These are phyloP conservation scores for Oreochromis niloticus DNA, from an alignment of 2,113 vertebrate genomes.

Conservation along the genomic window DNA sequence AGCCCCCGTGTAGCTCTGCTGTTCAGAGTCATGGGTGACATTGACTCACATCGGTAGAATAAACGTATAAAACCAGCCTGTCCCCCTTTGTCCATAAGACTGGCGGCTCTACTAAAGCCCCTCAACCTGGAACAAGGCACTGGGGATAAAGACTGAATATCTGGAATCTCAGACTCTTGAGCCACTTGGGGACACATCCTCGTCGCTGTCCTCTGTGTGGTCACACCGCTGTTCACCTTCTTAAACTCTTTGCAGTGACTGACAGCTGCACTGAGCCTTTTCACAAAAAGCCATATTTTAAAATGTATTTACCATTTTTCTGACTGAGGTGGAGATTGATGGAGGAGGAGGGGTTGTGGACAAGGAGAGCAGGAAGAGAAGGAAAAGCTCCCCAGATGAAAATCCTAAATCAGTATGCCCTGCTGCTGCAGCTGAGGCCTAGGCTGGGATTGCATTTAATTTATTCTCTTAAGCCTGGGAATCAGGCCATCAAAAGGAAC, in stretches of 20 bases:
- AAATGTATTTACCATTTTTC: conserved; percentile 23
- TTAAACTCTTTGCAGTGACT: conserved; percentile 29
- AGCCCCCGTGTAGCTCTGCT: not conserved
- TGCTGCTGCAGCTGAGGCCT: conserved; percentile 81
- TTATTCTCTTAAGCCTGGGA: conserved; percentile 87
- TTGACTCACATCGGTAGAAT: conserved; percentile 1
- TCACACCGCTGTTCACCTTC: not conserved
- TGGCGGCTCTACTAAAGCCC: conserved; percentile 27
- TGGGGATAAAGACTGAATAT: conserved; percentile 42
- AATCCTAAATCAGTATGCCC: conserved; percentile 88
- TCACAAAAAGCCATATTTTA: conserved; percentile 52
- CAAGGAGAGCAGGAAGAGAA: conserved; percentile 26
- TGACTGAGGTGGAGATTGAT: not conserved
- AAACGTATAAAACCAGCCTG: conserved; percentile 18
- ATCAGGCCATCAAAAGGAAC: conserved; percentile 78
- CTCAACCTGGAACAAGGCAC: not conserved
- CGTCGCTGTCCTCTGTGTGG: not conserved
- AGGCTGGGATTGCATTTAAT: conserved; percentile 81
- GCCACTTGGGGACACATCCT: conserved; percentile 26
- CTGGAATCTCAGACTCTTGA: conserved; percentile 26
- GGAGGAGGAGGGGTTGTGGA: not conserved
- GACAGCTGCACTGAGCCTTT: conserved; percentile 78
- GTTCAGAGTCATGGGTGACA: not conserved
- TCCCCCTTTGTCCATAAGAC: conserved; percentile 11
- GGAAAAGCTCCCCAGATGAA: conserved; percentile 89